Evolutionary conservation across 2,797 vertebrate species (phyloP).

Genomic region (Phaenicophaeus curvirostris): DNA sequence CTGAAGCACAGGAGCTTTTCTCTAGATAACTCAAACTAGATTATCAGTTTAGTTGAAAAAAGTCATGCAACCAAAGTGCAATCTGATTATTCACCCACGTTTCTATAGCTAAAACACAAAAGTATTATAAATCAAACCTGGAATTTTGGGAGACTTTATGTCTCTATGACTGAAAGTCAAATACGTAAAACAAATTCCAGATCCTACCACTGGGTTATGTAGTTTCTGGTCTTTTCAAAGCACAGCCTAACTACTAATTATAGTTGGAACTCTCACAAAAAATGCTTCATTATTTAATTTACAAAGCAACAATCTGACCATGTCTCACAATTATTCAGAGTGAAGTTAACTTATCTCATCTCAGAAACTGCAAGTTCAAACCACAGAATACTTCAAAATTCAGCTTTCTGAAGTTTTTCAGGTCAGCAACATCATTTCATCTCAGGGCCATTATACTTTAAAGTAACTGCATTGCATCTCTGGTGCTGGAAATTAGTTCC

Average conservation of each 20-base stretch:
- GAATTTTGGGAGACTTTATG: neutral
- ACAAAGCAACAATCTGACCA: neutral
- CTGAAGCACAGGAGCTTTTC: neutral
- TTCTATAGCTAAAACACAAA: neutral
- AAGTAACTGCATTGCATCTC: neutral
- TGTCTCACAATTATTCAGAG: conserved; percentile 1
- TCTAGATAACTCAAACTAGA: neutral
- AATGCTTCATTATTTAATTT: conserved; percentile 20
- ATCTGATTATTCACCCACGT: neutral
- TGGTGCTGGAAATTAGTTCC: neutral
- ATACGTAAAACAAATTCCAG: conserved; percentile 23
- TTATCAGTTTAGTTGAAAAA: neutral
- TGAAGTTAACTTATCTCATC: neutral
- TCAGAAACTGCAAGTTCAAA: conserved; percentile 14
- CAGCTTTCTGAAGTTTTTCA: conserved; percentile 21
- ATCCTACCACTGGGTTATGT: neutral
- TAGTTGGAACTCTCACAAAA: neutral
- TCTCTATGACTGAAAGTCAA: neutral
- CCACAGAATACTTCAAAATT: neutral
- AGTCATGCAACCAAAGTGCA: neutral
- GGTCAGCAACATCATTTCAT: neutral
- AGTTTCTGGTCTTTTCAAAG: conserved; percentile 30
- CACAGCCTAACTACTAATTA: conserved; percentile 6
- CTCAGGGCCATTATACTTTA: neutral
- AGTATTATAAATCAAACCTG: neutral